Base-by-base conservation (phyloP, 1,140 invertebrate genomes). In the Paraescarpia echinospica region DNA sequence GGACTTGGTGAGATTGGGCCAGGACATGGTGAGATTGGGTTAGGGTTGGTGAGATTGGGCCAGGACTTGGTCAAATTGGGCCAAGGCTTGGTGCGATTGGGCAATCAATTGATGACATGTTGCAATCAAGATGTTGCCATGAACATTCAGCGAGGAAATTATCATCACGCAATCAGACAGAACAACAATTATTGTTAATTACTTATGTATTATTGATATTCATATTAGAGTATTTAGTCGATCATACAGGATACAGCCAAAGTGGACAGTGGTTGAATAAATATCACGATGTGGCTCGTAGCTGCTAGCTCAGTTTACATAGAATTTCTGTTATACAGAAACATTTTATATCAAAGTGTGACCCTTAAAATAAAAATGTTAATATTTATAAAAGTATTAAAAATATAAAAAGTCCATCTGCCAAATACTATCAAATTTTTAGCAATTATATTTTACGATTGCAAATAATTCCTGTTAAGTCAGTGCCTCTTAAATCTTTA, bases 121-220 rank as follows among this genome's bases (percentile, higher is more conserved):
- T 77, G 59, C 59, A 77, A 77, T 77, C 27, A 77, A 77, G 59
- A 77, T 77, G 27, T 18, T 12, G 59, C 59, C 27, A 4, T 77
- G 59, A 77, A 77, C 59, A 77, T 77, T 77, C 59, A 77, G 59
- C 22, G 18, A 77, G 59, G 59, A 77, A 77, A 77, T 77, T 77
- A 77, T 77, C 59, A 77, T 77, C 59, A 77, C 59, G 59, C 59
- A 77, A 77, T 27, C 12, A 77, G 59, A 77, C 59, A 77, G 59
- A 77, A 77, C 59, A 77, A 27, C 59, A 77, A 4, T 77, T 77
- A 77, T 77, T 18, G 59, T 77, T 77, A 77, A 77, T 77, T 77
- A 77, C 59, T 77, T 77, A 77, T 77, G 59, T 77, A 77, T 77
- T 77, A 77, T 77, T 77, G 59, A 77, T 77, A 77, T 77, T 77